Percentiles rank a stretch among this genome's conserved stretches.
phyloP scores from a whole-genome alignment of 37 sponge, comb jelly and placozoan species.

The Hexactinellida sp. region DNA sequence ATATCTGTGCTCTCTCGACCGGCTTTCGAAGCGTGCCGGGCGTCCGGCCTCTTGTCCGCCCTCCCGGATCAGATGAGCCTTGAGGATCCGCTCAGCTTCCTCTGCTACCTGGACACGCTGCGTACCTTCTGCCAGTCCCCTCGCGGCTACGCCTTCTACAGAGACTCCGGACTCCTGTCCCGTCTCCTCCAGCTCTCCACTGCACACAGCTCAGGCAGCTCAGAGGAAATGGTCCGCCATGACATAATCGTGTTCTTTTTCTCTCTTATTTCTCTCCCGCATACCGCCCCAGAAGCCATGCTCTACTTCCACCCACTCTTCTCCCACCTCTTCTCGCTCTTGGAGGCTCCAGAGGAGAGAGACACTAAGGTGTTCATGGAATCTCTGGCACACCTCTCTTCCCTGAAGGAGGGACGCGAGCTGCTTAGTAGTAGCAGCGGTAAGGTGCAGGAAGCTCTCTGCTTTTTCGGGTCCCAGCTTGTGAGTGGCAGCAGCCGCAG shows the following conservation, averaged over 20 bases:
- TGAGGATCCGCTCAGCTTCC: conserved; percentile 13
- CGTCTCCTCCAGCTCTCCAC: not conserved
- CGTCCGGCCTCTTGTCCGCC: not conserved
- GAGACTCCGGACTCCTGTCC: not conserved
- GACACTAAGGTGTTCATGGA: not conserved
- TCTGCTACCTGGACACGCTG: not conserved
- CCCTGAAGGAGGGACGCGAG: not conserved
- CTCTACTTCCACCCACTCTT: not conserved
- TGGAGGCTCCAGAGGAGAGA: not conserved
- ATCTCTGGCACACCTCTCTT: not conserved
- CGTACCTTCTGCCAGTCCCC: not conserved
- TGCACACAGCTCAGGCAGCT: not conserved
- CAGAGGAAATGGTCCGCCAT: not conserved
- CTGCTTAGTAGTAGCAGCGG: not conserved
- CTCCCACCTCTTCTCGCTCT: not conserved
- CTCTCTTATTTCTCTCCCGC: not conserved
- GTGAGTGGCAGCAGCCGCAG: not conserved
- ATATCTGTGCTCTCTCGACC: not conserved
- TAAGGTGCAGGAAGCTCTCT: not conserved
- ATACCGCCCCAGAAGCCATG: not conserved
- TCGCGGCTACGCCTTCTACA: not conserved
- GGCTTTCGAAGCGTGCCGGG: not conserved
- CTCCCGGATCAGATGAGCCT: not conserved
- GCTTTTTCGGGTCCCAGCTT: not conserved
- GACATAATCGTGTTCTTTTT: not conserved